Evolutionary conservation across 2,888 invertebrate genomes (phyloP).

Genomic region (Teinopalpus imperialis): DNA sequence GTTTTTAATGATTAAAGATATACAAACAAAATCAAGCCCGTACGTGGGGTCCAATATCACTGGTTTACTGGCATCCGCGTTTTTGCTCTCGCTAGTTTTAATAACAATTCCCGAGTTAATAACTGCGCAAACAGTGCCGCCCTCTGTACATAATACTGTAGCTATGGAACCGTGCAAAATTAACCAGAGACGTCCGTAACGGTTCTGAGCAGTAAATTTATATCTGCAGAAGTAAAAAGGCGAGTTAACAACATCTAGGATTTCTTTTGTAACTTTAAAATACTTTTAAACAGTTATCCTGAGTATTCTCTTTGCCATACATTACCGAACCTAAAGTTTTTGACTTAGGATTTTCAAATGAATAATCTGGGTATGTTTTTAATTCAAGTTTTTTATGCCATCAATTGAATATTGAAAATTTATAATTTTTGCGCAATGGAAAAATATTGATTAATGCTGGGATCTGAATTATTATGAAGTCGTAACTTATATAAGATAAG

Average conservation of each 20-base stretch:
- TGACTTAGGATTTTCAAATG: too few species aligned
- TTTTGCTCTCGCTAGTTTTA: constrained; percentile 48
- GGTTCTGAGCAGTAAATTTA: constrained; percentile 3
- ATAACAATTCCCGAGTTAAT: constrained; percentile 64
- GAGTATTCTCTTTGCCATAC: too few species aligned
- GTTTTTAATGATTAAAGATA: constrained; percentile 20
- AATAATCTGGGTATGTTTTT: too few species aligned
- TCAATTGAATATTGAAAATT: too few species aligned
- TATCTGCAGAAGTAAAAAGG: constrained; percentile 2
- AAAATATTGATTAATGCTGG: too few species aligned
- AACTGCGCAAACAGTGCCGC: constrained; percentile 49
- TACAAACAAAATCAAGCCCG: constrained; percentile 15
- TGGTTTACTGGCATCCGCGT: constrained; percentile 19
- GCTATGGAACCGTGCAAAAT: constrained; percentile 51
- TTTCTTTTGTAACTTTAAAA: neutral
- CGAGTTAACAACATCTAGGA: neutral
- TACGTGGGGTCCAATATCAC: constrained; percentile 15
- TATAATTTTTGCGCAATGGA: too few species aligned
- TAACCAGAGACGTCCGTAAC: constrained; percentile 39
- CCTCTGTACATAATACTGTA: constrained; percentile 51
- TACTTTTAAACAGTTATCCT: too few species aligned
- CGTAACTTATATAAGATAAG: too few species aligned
- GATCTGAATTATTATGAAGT: too few species aligned
- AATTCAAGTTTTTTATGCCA: too few species aligned
- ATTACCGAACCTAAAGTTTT: too few species aligned